Evolutionary conservation across 2,888 invertebrate genomes (phyloP), one percentile per base, ranked within the genome.

Genomic region (Panzeria rudis): DNA sequence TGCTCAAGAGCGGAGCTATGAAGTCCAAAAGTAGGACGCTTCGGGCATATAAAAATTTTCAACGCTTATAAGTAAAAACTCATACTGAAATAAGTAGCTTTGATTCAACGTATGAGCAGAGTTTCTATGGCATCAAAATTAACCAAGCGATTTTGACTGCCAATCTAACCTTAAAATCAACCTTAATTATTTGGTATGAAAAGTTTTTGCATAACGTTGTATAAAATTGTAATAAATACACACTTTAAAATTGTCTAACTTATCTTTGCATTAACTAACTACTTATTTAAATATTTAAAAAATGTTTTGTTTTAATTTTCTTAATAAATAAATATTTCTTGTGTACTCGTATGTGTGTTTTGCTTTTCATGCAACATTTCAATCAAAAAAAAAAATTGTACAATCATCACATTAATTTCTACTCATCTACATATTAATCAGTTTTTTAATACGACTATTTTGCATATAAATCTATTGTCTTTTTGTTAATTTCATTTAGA

Each of bases 391-490:
- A 13, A 69, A 54, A 25, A 13, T 38, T 23, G 15, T 69, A 59
- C 32, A 25, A 66, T 50, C 78, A 52, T 62, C 29, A n/a, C 44
- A 66, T 68, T 47, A 54, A 64, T 29, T 64, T 41, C 20, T 20
- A 76, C 54, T 23, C 13, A 29, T 44, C 13, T 0, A 56, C 6
- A 29, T 15, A 13, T 38, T 38, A 38, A 38, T 4, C 17, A 61
- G n/a, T 17, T 35, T 20, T n/a, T 32, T 59, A 20, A 32, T 15
- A 61, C 38, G n/a, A 50, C 5, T 17, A 78, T 71, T n/a, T 82
- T 79, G 69, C 64, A 71, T 85, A 85, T 85, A 85, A 82, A 82
- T 32, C 59, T 20, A 52, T 71, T 71, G 71, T 64, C 9, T 66
- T 75, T 41, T 20, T 25, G 64, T 59, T 61, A 23, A 61, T 38